Conservation (phyloP, 2,888 invertebrate species). For the Reticulitermes lucifugus region DNA sequence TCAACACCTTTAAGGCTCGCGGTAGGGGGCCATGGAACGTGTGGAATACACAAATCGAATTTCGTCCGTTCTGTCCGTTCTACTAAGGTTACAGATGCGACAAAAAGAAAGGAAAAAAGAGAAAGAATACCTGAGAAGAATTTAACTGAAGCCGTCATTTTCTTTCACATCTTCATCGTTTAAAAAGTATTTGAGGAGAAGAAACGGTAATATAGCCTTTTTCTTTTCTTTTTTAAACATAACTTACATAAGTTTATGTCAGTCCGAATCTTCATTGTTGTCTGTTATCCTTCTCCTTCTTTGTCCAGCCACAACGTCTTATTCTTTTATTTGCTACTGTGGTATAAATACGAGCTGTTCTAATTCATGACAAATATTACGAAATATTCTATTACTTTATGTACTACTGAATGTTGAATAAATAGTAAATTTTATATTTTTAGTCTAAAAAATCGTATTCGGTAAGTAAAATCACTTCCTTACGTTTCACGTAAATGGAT, state of each 20-base stretch:
- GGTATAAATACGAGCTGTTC: too few species aligned
- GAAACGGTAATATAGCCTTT: conserved; percentile 20
- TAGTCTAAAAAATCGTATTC: too few species aligned
- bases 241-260: conserved; percentile 44
- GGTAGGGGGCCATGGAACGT: conserved; percentile 27
- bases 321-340: background rate
- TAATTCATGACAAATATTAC: too few species aligned
- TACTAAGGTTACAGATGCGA: conserved; percentile 12
- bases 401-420: too few species aligned
- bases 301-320: background rate
- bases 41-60: conserved; percentile 41
- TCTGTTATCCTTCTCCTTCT: conserved; percentile 32
- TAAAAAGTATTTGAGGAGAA: background rate
- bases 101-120: conserved; percentile 11
- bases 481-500: too few species aligned
- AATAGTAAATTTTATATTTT: too few species aligned
- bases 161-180: conserved; percentile 31
- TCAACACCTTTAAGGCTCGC: conserved; percentile 38
- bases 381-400: too few species aligned
- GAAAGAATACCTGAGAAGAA: background rate
- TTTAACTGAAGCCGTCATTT: conserved; percentile 2
- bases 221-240: conserved; percentile 25
- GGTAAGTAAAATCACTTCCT: too few species aligned
- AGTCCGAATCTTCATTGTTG: conserved; percentile 38
- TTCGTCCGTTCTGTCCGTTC: conserved; percentile 2